Conservation (phyloP, 92 coral and sea anemone species). For the Bergia sp. region DNA sequence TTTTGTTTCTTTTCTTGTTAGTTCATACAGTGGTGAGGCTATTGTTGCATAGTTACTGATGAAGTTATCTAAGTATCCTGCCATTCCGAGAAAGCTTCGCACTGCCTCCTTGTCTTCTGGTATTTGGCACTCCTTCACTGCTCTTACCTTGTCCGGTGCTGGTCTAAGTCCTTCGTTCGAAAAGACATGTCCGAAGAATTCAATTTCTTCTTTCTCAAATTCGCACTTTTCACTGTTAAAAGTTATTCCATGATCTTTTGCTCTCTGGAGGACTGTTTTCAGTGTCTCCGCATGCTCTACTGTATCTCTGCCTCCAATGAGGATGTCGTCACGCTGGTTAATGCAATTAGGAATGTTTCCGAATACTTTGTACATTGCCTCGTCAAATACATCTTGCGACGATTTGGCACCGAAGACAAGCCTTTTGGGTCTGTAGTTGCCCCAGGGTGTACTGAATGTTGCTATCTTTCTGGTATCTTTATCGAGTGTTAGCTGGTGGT, state of each 20-base stretch:
- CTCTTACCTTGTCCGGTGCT: conserved; percentile 65
- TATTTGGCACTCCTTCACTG: conserved; percentile 59
- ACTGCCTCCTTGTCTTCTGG: conserved; percentile 67
- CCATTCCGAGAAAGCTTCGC: conserved; percentile 74
- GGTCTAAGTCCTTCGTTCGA: conserved; percentile 63
- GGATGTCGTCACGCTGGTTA: conserved; percentile 51
- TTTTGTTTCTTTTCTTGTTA: too few relatives aligned
- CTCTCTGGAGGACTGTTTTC: conserved; percentile 53
- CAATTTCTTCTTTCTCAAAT: conserved; percentile 43
- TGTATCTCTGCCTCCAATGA: conserved; percentile 42
- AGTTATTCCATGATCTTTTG: conserved; percentile 54
- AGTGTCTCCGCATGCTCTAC: conserved; percentile 47
- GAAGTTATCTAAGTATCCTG: conserved; percentile 66
- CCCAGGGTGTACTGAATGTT: too few relatives aligned
- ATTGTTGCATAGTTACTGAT: too few relatives aligned
- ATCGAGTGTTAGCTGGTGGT: too few relatives aligned
- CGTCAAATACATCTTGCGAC: conserved; percentile 34
- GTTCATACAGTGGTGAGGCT: too few relatives aligned
- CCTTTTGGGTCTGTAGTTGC: conserved; percentile 32
- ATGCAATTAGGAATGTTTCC: conserved; percentile 31
- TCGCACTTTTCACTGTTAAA: conserved; percentile 49
- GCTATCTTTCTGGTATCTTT: too few relatives aligned
- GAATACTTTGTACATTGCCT: conserved; percentile 22
- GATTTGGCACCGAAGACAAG: conserved; percentile 47
- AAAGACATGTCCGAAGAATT: conserved; percentile 66